Evolutionary conservation across 2,113 vertebrate species (phyloP).

Genomic region (Bos indicus): DNA sequence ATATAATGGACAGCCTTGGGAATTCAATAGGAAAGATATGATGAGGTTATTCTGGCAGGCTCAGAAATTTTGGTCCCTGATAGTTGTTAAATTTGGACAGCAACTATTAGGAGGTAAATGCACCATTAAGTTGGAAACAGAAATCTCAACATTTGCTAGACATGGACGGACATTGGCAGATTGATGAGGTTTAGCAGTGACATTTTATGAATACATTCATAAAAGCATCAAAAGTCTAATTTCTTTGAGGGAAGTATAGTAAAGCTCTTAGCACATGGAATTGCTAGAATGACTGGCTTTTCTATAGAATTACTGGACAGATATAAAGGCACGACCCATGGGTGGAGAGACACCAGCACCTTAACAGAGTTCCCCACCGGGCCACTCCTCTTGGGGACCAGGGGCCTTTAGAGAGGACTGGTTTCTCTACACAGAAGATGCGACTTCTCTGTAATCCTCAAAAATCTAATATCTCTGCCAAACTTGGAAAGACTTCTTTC

Average conservation of each 20-base stretch:
- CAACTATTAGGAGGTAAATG: not conserved
- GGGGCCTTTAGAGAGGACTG: not conserved
- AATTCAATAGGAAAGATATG: conserved; percentile 12
- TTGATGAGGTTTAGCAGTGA: not conserved
- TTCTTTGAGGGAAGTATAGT: not conserved
- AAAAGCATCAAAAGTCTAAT: not conserved
- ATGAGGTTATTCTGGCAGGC: conserved; percentile 16
- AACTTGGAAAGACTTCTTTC: conserved; percentile 44
- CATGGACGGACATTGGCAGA: not conserved
- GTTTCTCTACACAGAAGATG: conserved; percentile 1
- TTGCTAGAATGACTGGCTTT: not conserved
- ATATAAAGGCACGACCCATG: not conserved
- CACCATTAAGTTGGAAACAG: not conserved
- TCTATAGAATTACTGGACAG: not conserved
- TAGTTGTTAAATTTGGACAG: not conserved
- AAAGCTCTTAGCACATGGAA: not conserved
- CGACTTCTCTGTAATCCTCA: not conserved
- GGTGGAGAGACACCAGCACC: not conserved
- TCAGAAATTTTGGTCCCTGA: not conserved
- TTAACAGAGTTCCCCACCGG: not conserved
- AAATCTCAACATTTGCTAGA: not conserved
- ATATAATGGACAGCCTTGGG: not conserved
- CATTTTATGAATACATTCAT: conserved; percentile 13
- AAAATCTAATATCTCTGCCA: not conserved
- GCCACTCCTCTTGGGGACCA: not conserved